These are phyloP conservation scores for Chaetoderma sp. DNA, from an alignment of 2,888 invertebrate genomes.

Conservation along the genomic window DNA sequence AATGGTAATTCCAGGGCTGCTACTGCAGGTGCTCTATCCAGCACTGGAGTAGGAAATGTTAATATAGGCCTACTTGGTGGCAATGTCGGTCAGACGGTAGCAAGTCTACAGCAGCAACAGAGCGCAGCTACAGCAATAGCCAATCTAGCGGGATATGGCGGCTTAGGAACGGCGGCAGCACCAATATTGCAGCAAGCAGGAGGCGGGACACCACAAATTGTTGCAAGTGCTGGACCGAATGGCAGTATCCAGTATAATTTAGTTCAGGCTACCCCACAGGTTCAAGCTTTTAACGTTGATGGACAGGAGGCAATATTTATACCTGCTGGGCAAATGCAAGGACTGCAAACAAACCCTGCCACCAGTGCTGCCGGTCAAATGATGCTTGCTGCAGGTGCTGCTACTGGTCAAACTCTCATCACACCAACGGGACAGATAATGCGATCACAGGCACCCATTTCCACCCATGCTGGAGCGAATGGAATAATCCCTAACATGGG, in stretches of 20 bases:
- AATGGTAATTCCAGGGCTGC: not conserved
- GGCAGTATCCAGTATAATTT: constrained; percentile 72
- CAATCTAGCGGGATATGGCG: not conserved
- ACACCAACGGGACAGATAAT: constrained; percentile 56
- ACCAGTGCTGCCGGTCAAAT: too few species aligned
- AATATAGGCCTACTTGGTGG: too few species aligned
- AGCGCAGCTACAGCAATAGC: not conserved
- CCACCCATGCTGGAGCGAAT: constrained; percentile 32
- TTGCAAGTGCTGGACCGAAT: constrained; percentile 63
- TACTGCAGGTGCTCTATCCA: too few species aligned
- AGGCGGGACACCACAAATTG: constrained; percentile 55
- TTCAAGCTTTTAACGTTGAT: constrained; percentile 92
- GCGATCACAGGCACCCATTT: constrained; percentile 38
- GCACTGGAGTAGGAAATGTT: too few species aligned
- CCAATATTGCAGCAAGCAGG: constrained; percentile 34
- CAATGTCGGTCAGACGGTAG: too few species aligned
- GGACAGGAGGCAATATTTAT: constrained; percentile 93
- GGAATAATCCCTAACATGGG: constrained; percentile 43
- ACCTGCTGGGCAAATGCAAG: constrained; percentile 72
- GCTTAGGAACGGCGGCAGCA: too few species aligned
- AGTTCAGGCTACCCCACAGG: constrained; percentile 72
- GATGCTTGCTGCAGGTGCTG: constrained; percentile 16
- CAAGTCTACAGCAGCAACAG: too few species aligned
- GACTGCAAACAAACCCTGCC: constrained; percentile 8
- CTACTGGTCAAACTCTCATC: constrained; percentile 34